Percentiles rank a stretch among this genome's conserved stretches.
Evolutionary conservation across 92 coral and sea anemone genomes (phyloP).

Genomic region (Palythoa heliodiscus): DNA sequence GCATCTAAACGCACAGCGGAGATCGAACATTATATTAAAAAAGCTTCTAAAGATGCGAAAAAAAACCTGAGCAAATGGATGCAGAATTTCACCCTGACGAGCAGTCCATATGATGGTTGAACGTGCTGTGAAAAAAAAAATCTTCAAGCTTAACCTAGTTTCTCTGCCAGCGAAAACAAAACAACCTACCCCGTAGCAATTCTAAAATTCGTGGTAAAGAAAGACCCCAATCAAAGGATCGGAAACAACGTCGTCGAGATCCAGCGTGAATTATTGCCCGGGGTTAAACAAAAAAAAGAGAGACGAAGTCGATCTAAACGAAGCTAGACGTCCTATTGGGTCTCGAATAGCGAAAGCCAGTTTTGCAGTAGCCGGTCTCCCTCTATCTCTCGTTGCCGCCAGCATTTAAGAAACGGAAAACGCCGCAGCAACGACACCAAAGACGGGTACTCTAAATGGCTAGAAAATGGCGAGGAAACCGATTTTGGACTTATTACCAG

Average conservation of each 20-base stretch:
- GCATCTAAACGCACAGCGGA: conserved; percentile 4
- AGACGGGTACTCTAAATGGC: neutral
- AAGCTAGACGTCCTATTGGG: neutral
- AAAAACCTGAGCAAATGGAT: neutral
- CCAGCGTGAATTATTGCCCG: too few relatives aligned
- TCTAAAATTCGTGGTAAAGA: neutral
- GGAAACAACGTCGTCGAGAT: neutral
- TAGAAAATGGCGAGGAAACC: neutral
- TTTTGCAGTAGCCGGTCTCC: neutral
- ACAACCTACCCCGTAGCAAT: too few relatives aligned
- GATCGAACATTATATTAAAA: neutral
- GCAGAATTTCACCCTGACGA: neutral
- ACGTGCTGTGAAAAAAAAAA: too few relatives aligned
- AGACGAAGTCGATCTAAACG: neutral
- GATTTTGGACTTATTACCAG: neutral
- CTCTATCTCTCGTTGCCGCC: neutral
- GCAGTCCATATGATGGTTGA: neutral
- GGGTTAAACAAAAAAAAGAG: too few relatives aligned
- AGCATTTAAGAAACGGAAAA: neutral
- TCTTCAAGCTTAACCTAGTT: too few relatives aligned
- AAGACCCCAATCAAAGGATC: neutral
- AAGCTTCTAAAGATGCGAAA: neutral
- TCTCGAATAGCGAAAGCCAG: too few relatives aligned
- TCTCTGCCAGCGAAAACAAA: too few relatives aligned
- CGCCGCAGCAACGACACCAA: neutral